phyloP scores from a whole-genome alignment of 2,888 invertebrate genomes.

The Thymelicus lineola region DNA sequence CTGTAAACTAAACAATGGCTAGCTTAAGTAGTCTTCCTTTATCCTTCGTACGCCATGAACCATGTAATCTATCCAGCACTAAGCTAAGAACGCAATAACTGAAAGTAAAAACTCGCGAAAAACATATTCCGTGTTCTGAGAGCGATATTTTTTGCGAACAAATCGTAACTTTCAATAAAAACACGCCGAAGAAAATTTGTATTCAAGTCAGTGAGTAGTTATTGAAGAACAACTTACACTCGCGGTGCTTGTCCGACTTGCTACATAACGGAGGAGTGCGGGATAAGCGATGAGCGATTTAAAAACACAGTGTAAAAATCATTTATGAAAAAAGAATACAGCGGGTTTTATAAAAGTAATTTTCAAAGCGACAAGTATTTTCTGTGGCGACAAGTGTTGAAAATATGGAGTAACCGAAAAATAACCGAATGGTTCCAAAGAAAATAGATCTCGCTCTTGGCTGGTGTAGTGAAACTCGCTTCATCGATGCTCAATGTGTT shows the following conservation, averaged over 20 bases:
- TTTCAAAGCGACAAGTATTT: too few relatives aligned
- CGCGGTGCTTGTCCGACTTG: constrained; percentile 36
- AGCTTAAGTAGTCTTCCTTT: neutral
- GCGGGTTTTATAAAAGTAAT: too few relatives aligned
- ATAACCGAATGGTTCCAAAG: too few relatives aligned
- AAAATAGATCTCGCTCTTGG: too few relatives aligned
- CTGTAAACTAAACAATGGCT: too few relatives aligned
- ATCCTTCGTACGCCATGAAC: neutral
- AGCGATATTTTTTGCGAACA: constrained; percentile 37
- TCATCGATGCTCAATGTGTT: too few relatives aligned
- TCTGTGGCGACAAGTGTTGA: too few relatives aligned
- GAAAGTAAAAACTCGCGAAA: constrained; percentile 32
- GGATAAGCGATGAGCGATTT: neutral
- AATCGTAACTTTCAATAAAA: constrained; percentile 40
- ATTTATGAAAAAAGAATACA: neutral
- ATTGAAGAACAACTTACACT: constrained; percentile 46
- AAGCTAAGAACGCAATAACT: constrained; percentile 29
- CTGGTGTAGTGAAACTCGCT: too few relatives aligned
- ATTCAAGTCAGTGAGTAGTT: constrained; percentile 46
- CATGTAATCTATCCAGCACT: constrained; percentile 3
- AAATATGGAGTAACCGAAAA: too few relatives aligned
- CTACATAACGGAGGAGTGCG: neutral
- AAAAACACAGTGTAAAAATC: neutral
- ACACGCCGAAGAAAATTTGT: constrained; percentile 40
- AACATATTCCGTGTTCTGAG: constrained; percentile 25